Base-by-base conservation (phyloP, 2,888 invertebrate species). In the Drosophila fungiperda region DNA sequence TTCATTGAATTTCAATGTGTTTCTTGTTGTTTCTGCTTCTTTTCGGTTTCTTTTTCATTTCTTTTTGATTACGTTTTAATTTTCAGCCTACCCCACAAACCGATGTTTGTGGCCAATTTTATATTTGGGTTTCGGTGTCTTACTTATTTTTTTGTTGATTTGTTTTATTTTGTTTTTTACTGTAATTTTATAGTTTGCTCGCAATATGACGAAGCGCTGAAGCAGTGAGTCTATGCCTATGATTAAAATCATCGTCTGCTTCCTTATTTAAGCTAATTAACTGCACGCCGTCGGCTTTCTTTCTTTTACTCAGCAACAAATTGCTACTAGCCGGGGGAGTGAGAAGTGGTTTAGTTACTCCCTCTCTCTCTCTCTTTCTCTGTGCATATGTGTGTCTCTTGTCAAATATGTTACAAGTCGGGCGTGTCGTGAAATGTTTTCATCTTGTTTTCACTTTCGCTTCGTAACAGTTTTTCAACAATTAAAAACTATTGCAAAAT, bases 41-140 rank as follows among this genome's bases (percentile, higher is more conserved):
- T 23, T 35, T 3, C 45, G 53, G 1, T 35, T 15, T 3, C 1
- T 11, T 17, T 53, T 11, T 60, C 29, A 6, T 29, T 54, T 45
- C 7, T 17, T 70, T 74, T 80, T 66, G 87, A 87, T 87, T 89
- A 73, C 73, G 73, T 78, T 86, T 82, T 77, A 78, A 80, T 69
- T 78, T 70, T 57, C 68, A 58, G 58, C 59, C 54, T 12, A 15
- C 26, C 35, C 11, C 42, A 23, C n/a, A 45, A 36, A 3, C 26
- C 29, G 23, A 29, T 59, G 49, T 11, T 29, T 60, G 66, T 57
- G 52, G 65, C 48, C 60, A 55, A 60, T 70, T 73, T 71, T 68
- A 42, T 82, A 90, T 83, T 82, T 90, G 68, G 88, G 90, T 90
- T 78, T 90, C 76, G 87, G 89, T 89, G 90, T 82, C 89, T 89